These are phyloP conservation scores for Sitta europaea DNA, from an alignment of 2,113 vertebrate species.

Conservation along the genomic window DNA sequence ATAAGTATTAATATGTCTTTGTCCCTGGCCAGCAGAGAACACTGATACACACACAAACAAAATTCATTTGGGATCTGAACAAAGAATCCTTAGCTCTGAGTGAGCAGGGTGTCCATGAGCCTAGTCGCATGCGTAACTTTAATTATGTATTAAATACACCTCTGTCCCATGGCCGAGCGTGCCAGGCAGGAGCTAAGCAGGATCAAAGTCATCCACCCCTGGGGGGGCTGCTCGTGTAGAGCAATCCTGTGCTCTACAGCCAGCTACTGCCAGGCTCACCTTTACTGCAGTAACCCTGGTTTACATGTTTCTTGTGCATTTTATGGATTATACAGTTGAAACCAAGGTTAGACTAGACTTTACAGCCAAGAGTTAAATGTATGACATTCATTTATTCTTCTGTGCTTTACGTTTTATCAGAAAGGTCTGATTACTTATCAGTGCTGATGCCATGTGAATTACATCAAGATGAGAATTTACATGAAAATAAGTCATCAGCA, in stretches of 20 bases:
- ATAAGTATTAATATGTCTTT: constrained; percentile 55
- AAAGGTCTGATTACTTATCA: constrained; percentile 62
- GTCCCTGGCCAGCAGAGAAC: not conserved
- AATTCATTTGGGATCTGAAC: constrained; percentile 30
- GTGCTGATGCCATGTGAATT: constrained; percentile 51
- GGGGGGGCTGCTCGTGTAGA: too few species aligned
- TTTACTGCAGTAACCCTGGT: not conserved
- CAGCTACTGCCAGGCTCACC: not conserved
- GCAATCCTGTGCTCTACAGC: not conserved
- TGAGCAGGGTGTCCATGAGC: not conserved
- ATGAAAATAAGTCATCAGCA: constrained; percentile 66
- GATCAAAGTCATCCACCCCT: too few species aligned
- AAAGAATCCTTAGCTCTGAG: not conserved
- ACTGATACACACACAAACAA: constrained; percentile 39
- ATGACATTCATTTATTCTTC: not conserved
- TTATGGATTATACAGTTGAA: not conserved
- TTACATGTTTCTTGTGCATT: not conserved
- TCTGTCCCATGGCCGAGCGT: not conserved
- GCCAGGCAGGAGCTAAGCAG: not conserved
- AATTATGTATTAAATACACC: not conserved
- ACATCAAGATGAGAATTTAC: constrained; percentile 57
- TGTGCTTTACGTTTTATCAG: constrained; percentile 37
- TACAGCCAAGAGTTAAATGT: constrained; percentile 23
- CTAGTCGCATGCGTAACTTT: not conserved
- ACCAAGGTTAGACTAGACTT: not conserved